Evolutionary conservation across 2,113 vertebrate genomes (phyloP).

Genomic region (Percina caprodes): DNA sequence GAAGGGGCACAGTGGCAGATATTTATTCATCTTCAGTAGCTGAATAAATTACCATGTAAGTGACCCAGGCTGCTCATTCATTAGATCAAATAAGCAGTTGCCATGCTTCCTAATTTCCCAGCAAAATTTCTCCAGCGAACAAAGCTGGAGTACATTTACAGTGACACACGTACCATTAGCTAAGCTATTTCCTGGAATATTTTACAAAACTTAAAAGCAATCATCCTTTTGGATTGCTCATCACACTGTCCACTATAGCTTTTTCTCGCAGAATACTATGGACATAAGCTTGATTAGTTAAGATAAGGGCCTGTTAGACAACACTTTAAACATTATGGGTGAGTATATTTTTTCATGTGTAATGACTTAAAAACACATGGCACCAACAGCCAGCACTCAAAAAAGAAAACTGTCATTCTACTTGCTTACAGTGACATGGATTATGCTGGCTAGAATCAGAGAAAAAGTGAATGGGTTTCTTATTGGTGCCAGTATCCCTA

Average conservation of each 20-base stretch:
- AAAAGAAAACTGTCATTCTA: neutral
- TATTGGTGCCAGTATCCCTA: slow-evolving; percentile 24
- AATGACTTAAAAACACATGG: neutral
- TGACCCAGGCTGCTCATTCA: slow-evolving; percentile 41
- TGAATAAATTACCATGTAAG: slow-evolving; percentile 15
- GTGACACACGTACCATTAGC: neutral
- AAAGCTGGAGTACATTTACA: neutral
- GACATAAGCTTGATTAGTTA: neutral
- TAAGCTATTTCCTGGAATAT: neutral
- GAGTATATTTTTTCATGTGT: neutral
- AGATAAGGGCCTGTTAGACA: neutral
- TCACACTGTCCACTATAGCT: neutral
- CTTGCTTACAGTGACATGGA: neutral
- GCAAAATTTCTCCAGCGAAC: slow-evolving; percentile 23
- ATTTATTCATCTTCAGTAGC: slow-evolving; percentile 51
- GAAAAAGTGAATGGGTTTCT: slow-evolving; percentile 13
- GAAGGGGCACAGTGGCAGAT: slow-evolving; percentile 39
- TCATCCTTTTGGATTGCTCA: neutral
- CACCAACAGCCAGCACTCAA: neutral
- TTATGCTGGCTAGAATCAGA: slow-evolving; percentile 8
- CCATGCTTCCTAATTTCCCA: slow-evolving; percentile 28
- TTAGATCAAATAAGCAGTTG: slow-evolving; percentile 55
- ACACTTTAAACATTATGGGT: neutral
- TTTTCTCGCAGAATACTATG: neutral
- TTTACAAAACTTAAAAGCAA: neutral